Conservation (phyloP, 2,797 vertebrate genomes). For the Geotrypetes seraphini region DNA sequence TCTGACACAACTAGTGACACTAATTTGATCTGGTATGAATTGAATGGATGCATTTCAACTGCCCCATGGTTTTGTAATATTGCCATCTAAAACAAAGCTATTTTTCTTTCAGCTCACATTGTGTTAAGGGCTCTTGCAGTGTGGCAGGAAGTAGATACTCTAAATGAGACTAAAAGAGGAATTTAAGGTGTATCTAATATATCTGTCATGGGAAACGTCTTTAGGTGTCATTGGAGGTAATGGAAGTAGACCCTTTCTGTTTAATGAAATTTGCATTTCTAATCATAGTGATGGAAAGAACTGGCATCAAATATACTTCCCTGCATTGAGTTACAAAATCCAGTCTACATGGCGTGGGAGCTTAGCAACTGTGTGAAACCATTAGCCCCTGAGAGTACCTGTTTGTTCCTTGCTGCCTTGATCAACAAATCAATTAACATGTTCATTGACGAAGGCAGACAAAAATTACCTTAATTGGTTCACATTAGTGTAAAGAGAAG, state of each 20-base stretch:
- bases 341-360: too few relatives aligned
- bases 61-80: conserved; percentile 4
- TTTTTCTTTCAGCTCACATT: conserved; percentile 1
- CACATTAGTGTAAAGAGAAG: too few relatives aligned
- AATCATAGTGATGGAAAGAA: not conserved
- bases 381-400: rapidly evolving
- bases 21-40: conserved; percentile 10
- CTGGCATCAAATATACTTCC: not conserved
- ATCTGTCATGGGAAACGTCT: not conserved
- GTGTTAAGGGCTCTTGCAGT: not conserved
- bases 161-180: not conserved
- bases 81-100: not conserved
- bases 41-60: conserved; percentile 6
- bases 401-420: not conserved
- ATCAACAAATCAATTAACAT: too few relatives aligned
- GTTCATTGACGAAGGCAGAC: too few relatives aligned
- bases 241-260: not conserved
- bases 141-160: not conserved
- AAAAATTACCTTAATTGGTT: too few relatives aligned
- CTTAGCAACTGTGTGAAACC: too few relatives aligned
- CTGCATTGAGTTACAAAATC: too few relatives aligned
- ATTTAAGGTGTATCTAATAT: not conserved
- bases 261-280: not conserved
- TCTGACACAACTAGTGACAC: not conserved
- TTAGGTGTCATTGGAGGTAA: conserved; percentile 1